Conservation (phyloP, 2,888 invertebrate genomes). For the Hemicrepidius hirtus region DNA sequence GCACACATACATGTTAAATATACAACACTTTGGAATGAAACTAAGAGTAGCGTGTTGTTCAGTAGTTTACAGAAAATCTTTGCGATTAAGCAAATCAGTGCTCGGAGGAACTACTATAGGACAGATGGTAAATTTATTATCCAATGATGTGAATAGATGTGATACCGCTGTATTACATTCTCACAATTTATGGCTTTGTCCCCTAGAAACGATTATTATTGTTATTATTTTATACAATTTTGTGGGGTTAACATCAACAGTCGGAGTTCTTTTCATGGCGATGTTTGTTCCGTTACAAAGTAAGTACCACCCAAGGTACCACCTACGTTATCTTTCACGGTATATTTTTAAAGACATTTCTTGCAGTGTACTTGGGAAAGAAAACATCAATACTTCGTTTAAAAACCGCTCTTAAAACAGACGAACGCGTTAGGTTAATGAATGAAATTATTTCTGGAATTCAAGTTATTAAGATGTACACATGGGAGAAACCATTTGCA, state of each 20-base stretch:
- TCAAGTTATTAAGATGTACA: constrained; percentile 94
- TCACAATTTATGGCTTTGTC: constrained; percentile 88
- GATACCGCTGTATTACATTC: constrained; percentile 86
- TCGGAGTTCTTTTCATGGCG: constrained; percentile 74
- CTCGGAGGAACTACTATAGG: constrained; percentile 88
- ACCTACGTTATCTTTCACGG: too few relatives aligned
- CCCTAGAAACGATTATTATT: constrained; percentile 83
- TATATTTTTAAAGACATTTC: too few relatives aligned
- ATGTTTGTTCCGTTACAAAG: constrained; percentile 72
- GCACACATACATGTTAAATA: constrained; percentile 90
- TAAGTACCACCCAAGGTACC: too few relatives aligned
- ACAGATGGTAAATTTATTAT: constrained; percentile 74
- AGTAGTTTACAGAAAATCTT: constrained; percentile 84
- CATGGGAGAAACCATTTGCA: constrained; percentile 91
- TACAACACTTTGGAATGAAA: constrained; percentile 88
- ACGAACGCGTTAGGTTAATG: constrained; percentile 92
- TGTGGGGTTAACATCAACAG: constrained; percentile 74
- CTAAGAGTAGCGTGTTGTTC: constrained; percentile 88
- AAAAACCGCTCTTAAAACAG: constrained; percentile 89
- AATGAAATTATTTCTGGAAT: constrained; percentile 92
- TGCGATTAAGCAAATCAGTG: constrained; percentile 82
- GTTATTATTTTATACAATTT: constrained; percentile 80
- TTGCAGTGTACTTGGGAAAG: constrained; percentile 82
- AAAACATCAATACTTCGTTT: constrained; percentile 81
- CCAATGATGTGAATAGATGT: constrained; percentile 91